These are phyloP conservation scores for Pantala flavescens DNA, from an alignment of 1,140 invertebrate genomes.

Conservation along the genomic window DNA sequence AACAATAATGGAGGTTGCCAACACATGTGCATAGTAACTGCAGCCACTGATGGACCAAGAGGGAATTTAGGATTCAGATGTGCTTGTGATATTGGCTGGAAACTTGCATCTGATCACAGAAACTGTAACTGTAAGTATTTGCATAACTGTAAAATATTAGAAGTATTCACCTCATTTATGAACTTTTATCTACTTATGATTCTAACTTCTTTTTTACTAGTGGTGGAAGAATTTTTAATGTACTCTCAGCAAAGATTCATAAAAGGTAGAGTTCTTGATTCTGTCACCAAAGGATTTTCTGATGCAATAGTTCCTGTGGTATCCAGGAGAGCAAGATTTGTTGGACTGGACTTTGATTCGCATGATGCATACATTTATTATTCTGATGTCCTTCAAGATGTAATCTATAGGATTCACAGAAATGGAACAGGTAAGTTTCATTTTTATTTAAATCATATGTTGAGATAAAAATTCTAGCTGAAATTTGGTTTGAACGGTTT, in stretches of 20 bases:
- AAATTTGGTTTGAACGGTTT: neutral
- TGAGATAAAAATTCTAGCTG: too few species aligned
- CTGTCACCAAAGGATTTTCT: constrained; percentile 78
- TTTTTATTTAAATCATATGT: neutral
- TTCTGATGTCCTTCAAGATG: constrained; percentile 92
- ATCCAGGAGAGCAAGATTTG: constrained; percentile 82
- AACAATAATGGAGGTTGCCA: constrained; percentile 83
- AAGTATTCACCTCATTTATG: neutral
- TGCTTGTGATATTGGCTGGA: constrained; percentile 86
- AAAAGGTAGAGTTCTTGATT: constrained; percentile 84
- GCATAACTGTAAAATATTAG: neutral
- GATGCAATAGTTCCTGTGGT: constrained; percentile 89
- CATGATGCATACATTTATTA: constrained; percentile 89
- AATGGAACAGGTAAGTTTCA: constrained; percentile 60
- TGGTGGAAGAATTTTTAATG: constrained; percentile 85
- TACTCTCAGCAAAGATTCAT: constrained; percentile 96
- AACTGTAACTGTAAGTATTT: constrained; percentile 62
- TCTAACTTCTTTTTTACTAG: constrained; percentile 29
- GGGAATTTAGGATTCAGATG: constrained; percentile 81
- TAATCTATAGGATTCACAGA: constrained; percentile 83
- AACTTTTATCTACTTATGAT: neutral
- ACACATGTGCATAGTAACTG: constrained; percentile 91
- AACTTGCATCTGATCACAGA: constrained; percentile 59
- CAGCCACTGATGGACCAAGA: constrained; percentile 52
- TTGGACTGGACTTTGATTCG: constrained; percentile 93